A percentile compares a stretch with the other conserved stretches of the same genome.
Conservation (phyloP, 2,113 vertebrate species). For the Mellivora capensis region DNA sequence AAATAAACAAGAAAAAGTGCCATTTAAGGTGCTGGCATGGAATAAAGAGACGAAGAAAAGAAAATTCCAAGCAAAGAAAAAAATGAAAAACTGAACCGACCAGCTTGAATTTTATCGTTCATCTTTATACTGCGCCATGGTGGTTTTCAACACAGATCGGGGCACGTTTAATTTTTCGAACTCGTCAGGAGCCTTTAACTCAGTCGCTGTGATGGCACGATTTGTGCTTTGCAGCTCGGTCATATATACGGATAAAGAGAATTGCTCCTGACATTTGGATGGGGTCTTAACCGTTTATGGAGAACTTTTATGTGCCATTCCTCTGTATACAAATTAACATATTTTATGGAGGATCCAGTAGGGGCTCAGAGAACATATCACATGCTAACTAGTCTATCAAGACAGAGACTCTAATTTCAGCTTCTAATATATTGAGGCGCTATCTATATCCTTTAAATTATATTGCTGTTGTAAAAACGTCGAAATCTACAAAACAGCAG, state of each 20-base stretch:
- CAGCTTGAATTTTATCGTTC: background rate
- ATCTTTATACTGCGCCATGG: background rate
- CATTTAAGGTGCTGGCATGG: background rate
- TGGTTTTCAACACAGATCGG: background rate
- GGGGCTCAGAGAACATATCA: background rate
- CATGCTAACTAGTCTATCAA: background rate
- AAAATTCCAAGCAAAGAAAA: background rate
- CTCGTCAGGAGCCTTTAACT: background rate
- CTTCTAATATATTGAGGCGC: background rate
- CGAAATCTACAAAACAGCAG: background rate
- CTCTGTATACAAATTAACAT: background rate
- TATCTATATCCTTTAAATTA: background rate
- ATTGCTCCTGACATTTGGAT: background rate
- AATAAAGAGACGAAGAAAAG: background rate
- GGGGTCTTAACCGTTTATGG: background rate
- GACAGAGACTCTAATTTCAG: background rate
- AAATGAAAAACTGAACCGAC: background rate
- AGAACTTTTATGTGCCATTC: background rate
- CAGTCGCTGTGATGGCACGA: background rate
- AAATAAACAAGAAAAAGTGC: background rate
- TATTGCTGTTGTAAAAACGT: background rate
- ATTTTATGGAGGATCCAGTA: background rate
- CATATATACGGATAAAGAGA: background rate
- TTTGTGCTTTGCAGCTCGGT: background rate
- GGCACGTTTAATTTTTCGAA: background rate